Percentiles rank a stretch among this genome's conserved stretches.
phyloP scores from a whole-genome alignment of 2,797 vertebrate genomes.

The Sebastes ruberrimus region DNA sequence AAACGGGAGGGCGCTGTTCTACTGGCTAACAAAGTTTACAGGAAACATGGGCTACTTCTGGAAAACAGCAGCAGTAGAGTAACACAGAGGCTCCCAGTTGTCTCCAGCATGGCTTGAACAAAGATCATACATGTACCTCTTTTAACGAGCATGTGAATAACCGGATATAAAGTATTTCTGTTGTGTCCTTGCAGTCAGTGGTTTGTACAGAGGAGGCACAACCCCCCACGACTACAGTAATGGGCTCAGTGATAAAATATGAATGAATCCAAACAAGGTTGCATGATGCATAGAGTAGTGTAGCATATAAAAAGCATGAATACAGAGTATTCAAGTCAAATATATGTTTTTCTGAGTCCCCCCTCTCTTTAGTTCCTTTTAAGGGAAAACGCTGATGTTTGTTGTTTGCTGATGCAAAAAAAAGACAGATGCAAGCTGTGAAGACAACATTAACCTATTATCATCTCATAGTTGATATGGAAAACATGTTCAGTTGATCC shows the following conservation, averaged over 20 bases:
- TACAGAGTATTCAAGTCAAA: not conserved
- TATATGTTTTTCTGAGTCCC: not conserved
- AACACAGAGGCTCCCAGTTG: not conserved
- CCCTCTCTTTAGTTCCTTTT: not conserved
- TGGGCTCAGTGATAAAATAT: slow-evolving; percentile 42
- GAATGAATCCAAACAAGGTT: slow-evolving; percentile 32
- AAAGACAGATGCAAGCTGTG: not conserved
- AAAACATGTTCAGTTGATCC: not conserved
- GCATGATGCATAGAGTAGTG: not conserved
- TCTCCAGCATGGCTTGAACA: not conserved
- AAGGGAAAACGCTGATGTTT: not conserved
- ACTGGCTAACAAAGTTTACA: not conserved
- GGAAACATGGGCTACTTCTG: not conserved
- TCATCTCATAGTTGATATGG: not conserved
- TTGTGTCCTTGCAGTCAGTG: not conserved
- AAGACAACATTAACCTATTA: not conserved
- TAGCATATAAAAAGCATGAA: not conserved
- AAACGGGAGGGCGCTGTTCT: not conserved
- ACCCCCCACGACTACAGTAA: not conserved
- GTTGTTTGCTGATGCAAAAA: not conserved
- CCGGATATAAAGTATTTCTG: not conserved
- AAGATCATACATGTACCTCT: not conserved
- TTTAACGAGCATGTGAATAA: not conserved
- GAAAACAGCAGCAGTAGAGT: not conserved
- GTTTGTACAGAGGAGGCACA: not conserved